phyloP scores from a whole-genome alignment of 2,113 vertebrate species.

The Oreochromis niloticus region DNA sequence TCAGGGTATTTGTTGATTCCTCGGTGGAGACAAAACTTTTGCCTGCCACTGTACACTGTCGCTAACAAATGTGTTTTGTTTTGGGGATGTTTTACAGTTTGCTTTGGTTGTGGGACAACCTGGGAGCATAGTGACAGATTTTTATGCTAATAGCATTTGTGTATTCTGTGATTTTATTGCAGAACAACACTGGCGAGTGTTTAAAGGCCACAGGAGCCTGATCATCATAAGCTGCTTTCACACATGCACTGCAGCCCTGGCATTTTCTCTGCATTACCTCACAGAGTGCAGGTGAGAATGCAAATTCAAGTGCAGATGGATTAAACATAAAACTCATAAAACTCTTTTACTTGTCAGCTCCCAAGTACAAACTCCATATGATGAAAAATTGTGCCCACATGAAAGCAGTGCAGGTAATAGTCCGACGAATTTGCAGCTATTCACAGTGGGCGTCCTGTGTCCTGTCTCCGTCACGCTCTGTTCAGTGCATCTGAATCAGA shows the following conservation, averaged over 20 bases:
- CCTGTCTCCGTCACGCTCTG: background rate
- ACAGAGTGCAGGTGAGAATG: background rate
- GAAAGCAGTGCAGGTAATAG: background rate
- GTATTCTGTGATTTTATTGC: background rate
- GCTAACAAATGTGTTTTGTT: background rate
- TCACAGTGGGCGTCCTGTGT: background rate
- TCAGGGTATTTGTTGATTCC: background rate
- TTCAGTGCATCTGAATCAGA: background rate
- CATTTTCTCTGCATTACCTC: background rate
- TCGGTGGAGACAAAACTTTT: background rate
- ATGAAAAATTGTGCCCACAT: background rate
- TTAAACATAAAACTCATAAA: background rate
- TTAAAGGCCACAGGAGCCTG: background rate
- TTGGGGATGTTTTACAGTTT: background rate
- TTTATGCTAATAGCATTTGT: background rate
- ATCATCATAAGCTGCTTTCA: background rate
- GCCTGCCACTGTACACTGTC: background rate
- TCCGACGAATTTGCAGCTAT: background rate
- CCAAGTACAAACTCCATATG: background rate
- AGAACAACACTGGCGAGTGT: background rate
- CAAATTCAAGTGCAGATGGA: background rate
- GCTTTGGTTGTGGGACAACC: background rate
- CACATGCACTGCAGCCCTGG: background rate
- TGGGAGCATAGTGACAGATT: background rate
- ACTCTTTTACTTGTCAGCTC: background rate